Evolutionary conservation across 2,888 invertebrate species (phyloP).

Genomic region (Caenorhabditis uteleia): DNA sequence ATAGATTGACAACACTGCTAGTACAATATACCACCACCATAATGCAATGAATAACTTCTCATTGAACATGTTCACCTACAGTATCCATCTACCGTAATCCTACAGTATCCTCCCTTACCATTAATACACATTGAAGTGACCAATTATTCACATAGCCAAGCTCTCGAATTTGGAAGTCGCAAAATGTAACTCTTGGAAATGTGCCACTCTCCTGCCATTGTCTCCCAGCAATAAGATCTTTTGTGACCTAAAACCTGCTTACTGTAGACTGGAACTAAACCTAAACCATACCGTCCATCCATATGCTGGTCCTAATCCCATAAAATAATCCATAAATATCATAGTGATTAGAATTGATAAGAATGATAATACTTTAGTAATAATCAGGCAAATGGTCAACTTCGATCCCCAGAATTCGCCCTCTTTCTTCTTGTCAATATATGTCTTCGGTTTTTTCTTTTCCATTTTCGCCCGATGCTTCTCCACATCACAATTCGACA

Average conservation of each 20-base stretch:
- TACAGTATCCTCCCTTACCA: conserved; percentile 50
- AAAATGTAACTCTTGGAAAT: conserved; percentile 67
- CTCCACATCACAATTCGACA: conserved; percentile 8
- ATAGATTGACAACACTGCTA: conserved; percentile 15
- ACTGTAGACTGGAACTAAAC: no score
- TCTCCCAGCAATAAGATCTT: conserved; percentile 59
- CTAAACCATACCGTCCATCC: conserved; percentile 16
- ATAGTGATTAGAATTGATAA: conserved; percentile 25
- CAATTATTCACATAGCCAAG: conserved; percentile 54
- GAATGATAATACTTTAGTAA: conserved; percentile 35
- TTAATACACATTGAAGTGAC: conserved; percentile 66
- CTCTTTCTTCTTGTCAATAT: no score
- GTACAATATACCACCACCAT: conserved; percentile 61
- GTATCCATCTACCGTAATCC: no score
- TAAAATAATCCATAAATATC: conserved; percentile 36
- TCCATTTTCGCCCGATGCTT: not conserved
- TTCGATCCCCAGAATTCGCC: conserved; percentile 19
- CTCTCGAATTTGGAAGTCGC: conserved; percentile 63
- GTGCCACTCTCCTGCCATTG: conserved; percentile 68
- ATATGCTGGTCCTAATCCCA: conserved; percentile 28
- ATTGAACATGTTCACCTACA: conserved; percentile 66
- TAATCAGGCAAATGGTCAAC: conserved; percentile 32
- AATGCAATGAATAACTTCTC: conserved; percentile 67
- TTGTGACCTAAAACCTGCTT: conserved; percentile 26
- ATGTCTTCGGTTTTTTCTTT: not conserved